Base-by-base conservation (phyloP, 2,113 vertebrate species). In the Amia ocellicauda region DNA sequence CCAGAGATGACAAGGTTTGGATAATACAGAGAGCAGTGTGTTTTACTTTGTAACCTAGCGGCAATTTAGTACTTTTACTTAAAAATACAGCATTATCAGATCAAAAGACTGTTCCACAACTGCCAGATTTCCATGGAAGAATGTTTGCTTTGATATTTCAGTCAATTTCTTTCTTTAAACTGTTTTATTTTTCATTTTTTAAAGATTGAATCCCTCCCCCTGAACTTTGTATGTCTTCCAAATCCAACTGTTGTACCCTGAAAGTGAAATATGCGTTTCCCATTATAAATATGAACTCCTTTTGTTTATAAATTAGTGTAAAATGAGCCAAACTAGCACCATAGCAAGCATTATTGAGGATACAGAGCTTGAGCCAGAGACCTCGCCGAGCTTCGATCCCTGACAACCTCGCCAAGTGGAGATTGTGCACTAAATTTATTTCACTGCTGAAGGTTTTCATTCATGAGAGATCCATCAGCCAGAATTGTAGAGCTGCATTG, bases 381-480 rank as follows among this genome's bases (percentile, higher is more conserved):
- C 59, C 59, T 69, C 67, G 49, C 50, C 69, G 71, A 58, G 67
- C 72, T 85, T 84, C 73, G 76, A 86, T 82, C 78, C 56, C n/a
- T 57, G 54, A 58, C 60, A 22, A 69, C 64, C 71, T 74, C 70
- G 67, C 67, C 60, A 68, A 84, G 73, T 76, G 69, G 63, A 85
- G 78, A 79, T 83, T 79, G 79, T 74, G 70, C 72, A 74, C 78
- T 82, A 82, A 81, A 87, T 87, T 84, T 85, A 85, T 77, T 80
- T 76, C 76, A 67, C 79, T 64, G 74, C 81, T 80, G 72, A 80
- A 80, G 80, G 77, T 75, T 74, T 72, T 83, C 81, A 80, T 87
- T 84, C 89, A 87, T 85, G 85, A 88, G 81, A 81, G 78, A 86
- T 85, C 78, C 69, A 77, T 80, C 76, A 75, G 68, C 1, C 20